phyloP scores from a whole-genome alignment of 2,797 vertebrate species.

The Melanotaenia trifasciata region DNA sequence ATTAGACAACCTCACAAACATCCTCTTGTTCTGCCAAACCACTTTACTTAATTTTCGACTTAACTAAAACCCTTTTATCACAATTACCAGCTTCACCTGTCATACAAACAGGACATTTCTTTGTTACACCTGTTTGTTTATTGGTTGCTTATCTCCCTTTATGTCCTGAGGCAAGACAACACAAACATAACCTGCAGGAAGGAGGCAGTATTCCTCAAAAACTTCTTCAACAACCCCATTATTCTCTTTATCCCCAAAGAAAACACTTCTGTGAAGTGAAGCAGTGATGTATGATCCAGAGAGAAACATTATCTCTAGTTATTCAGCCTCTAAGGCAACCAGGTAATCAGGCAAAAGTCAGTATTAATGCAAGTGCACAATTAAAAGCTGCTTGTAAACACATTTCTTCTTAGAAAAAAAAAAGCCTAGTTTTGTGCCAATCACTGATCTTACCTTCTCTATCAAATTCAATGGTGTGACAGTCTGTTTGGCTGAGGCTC shows the following conservation, averaged over 20 bases:
- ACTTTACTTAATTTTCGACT: slow-evolving; percentile 47
- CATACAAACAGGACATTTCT: slow-evolving; percentile 61
- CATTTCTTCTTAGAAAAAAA: not conserved
- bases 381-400: not conserved
- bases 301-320: slow-evolving; percentile 19
- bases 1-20: slow-evolving; percentile 42
- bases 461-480: slow-evolving; percentile 87
- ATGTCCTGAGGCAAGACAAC: slow-evolving; percentile 44
- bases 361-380: not conserved
- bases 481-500: slow-evolving; percentile 76
- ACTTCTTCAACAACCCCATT: slow-evolving; percentile 53
- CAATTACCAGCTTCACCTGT: slow-evolving; percentile 35
- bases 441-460: slow-evolving; percentile 80
- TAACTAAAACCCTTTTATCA: slow-evolving; percentile 43
- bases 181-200: slow-evolving; percentile 57
- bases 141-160: slow-evolving; percentile 64
- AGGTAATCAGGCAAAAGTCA: not conserved
- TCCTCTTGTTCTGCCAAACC: slow-evolving; percentile 41
- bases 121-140: slow-evolving; percentile 71
- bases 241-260: slow-evolving; percentile 49
- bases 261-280: slow-evolving; percentile 44
- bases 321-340: slow-evolving; percentile 1
- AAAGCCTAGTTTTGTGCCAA: not conserved
- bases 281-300: slow-evolving; percentile 50
- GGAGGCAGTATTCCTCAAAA: slow-evolving; percentile 56